These are phyloP conservation scores for Sycophila texana DNA, from an alignment of 2,888 invertebrate genomes.

Conservation along the genomic window DNA sequence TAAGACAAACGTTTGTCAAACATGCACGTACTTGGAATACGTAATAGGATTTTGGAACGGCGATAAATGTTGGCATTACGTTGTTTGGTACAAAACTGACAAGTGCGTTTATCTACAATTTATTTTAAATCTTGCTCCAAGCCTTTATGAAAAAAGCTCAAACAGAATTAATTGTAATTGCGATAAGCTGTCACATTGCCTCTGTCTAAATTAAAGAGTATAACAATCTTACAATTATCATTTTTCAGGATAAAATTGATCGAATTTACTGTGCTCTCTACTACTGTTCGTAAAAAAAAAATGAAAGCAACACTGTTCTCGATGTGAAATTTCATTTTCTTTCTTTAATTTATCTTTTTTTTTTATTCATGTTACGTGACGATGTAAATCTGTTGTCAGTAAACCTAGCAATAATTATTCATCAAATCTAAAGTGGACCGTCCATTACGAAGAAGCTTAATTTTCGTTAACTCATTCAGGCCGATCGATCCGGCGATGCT, in stretches of 20 bases:
- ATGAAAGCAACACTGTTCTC: neutral
- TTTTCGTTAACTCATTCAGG: neutral
- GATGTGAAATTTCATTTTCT: constrained; percentile 2
- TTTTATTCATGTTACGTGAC: constrained; percentile 3
- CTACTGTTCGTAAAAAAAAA: neutral
- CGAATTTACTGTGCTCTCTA: neutral
- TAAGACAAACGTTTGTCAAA: no score
- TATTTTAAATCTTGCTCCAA: no score
- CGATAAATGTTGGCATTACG: no score
- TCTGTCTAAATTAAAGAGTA: neutral
- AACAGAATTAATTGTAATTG: no score
- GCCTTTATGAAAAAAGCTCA: no score
- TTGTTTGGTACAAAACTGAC: no score
- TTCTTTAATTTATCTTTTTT: constrained; percentile 3
- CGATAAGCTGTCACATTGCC: neutral
- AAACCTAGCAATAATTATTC: neutral
- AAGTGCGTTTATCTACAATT: no score
- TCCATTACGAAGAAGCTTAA: constrained; percentile 6
- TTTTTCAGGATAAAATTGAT: neutral
- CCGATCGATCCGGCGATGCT: neutral
- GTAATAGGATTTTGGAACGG: no score
- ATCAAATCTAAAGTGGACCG: constrained; percentile 4
- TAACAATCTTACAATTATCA: neutral
- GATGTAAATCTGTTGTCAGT: constrained; percentile 46
- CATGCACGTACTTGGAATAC: no score